These are phyloP conservation scores for Drosophila niveifrons DNA, from an alignment of 2,888 invertebrate species.

Conservation along the genomic window DNA sequence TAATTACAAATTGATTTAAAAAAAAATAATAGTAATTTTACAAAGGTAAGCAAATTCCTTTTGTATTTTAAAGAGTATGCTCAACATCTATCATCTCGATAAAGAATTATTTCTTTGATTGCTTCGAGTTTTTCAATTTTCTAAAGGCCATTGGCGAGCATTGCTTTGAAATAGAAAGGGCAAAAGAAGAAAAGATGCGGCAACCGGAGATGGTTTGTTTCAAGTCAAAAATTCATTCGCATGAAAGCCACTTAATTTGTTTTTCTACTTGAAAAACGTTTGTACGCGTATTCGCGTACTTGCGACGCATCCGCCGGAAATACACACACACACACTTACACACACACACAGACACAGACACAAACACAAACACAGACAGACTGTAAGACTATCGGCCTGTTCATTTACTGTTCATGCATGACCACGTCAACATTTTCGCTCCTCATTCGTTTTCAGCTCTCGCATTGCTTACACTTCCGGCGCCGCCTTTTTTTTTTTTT, in stretches of 20 bases:
- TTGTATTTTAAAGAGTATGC: not conserved
- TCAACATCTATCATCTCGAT: not conserved
- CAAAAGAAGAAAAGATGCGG: not conserved
- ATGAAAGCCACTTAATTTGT: conserved; percentile 63
- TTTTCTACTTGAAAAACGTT: conserved; percentile 50
- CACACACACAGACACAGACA: conserved; percentile 22
- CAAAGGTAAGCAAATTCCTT: too few relatives aligned
- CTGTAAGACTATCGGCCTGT: conserved; percentile 29
- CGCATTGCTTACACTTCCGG: conserved; percentile 67
- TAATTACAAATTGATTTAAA: too few relatives aligned
- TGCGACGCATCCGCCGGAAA: conserved; percentile 65
- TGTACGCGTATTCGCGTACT: conserved; percentile 55
- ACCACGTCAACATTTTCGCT: conserved; percentile 64
- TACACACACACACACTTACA: conserved; percentile 28
- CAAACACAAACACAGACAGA: conserved; percentile 13
- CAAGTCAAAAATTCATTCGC: conserved; percentile 58
- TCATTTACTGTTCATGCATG: conserved; percentile 71
- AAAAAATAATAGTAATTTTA: too few relatives aligned
- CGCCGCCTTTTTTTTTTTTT: conserved; percentile 45
- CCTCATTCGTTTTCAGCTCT: conserved; percentile 53
- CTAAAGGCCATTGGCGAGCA: conserved; percentile 5
- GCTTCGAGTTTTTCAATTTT: conserved; percentile 16
- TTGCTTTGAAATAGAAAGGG: conserved; percentile 5
- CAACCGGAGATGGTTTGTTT: conserved; percentile 25
- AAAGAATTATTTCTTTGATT: conserved; percentile 1